Base-by-base conservation (phyloP, 2,113 vertebrate species). In the Paramormyrops kingsleyae region DNA sequence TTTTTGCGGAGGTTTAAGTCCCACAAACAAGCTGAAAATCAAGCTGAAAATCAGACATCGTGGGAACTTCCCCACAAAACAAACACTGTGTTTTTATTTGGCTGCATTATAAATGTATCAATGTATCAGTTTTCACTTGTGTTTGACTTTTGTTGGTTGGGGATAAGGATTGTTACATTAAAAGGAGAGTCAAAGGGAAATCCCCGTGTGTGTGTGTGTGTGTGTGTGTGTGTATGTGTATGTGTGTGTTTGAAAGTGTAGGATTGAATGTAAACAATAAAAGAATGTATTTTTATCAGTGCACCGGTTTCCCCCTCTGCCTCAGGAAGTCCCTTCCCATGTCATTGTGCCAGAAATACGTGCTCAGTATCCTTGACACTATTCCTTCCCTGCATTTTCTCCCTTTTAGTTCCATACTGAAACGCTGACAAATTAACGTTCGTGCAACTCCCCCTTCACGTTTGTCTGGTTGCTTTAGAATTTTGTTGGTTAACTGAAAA, bases 221-320 rank as follows among this genome's bases (percentile, higher is more conserved):
- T 47, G 46, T 47, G 46, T 47, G 46, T 47, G 46, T 50, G 49
- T 50, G 66, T 35, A 27, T 15, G 66, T 31, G 70, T 77, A 31
- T 49, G 21, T 46, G 21, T 70, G 42, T 13, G 17, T 35, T 44
- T 47, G 50, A 21, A 35, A 2, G 74, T 27, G 86, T 49, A 8
- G 70, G 74, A 9, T 24, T 85, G 35, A 46, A 44, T 86, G 39
- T 46, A 19, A 88, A 88, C 56, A 88, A 53, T 87, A 35, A 56
- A 59, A 39, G 86, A 56, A 56, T 21, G 52, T 87, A 87, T 87
- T 87, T 87, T 87, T 53, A 87, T 87, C 52, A 39, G n/a, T 2
- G 52, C 52, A 44, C 6, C 5, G 52, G n/a, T 3, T 19, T 15
- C 35, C 27, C 21, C 5, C 52, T 42, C 52, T 0, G 6, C 15